Percentiles rank a stretch among this genome's conserved stretches.
Evolutionary conservation across 1,140 invertebrate genomes (phyloP).

Genomic region (Ganaspis sp.): DNA sequence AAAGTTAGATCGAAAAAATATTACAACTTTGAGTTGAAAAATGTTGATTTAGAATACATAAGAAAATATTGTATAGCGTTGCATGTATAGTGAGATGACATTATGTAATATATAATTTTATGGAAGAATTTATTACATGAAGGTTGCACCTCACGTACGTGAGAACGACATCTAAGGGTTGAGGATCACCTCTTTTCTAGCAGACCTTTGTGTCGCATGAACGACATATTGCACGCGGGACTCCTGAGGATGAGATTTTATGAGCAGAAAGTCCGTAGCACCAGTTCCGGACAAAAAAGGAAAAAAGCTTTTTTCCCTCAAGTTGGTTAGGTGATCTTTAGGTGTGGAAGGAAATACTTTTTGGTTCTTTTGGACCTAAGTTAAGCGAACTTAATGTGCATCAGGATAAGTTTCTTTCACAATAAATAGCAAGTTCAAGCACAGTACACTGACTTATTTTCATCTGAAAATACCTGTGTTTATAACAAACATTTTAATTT

Average conservation of each 20-base stretch:
- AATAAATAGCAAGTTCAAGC: background rate
- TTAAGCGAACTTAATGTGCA: slow-evolving; percentile 5
- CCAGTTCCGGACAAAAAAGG: slow-evolving; percentile 21
- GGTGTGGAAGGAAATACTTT: background rate
- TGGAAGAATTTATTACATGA: slow-evolving; percentile 1
- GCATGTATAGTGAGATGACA: background rate
- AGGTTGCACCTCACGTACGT: slow-evolving; percentile 11
- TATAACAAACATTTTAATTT: too few species aligned
- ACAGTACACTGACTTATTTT: background rate
- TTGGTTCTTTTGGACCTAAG: background rate
- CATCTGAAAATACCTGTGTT: too few species aligned
- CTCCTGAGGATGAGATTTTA: slow-evolving; percentile 25
- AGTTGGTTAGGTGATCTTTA: slow-evolving; percentile 4
- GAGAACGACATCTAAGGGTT: slow-evolving; percentile 18
- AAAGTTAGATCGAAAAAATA: too few species aligned
- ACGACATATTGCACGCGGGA: slow-evolving; percentile 28
- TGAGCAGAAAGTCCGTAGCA: slow-evolving; percentile 18
- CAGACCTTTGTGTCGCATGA: slow-evolving; percentile 23
- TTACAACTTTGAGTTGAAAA: background rate
- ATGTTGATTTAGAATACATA: too few species aligned
- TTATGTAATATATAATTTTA: slow-evolving; percentile 12
- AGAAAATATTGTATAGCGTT: background rate
- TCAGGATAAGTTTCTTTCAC: background rate
- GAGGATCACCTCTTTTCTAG: slow-evolving; percentile 15
- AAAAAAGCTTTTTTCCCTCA: background rate